Percentiles rank a stretch among this genome's conserved stretches.
These are phyloP conservation scores for Phaenicophaeus curvirostris DNA, from an alignment of 2,797 vertebrate species.

Conservation along the genomic window DNA sequence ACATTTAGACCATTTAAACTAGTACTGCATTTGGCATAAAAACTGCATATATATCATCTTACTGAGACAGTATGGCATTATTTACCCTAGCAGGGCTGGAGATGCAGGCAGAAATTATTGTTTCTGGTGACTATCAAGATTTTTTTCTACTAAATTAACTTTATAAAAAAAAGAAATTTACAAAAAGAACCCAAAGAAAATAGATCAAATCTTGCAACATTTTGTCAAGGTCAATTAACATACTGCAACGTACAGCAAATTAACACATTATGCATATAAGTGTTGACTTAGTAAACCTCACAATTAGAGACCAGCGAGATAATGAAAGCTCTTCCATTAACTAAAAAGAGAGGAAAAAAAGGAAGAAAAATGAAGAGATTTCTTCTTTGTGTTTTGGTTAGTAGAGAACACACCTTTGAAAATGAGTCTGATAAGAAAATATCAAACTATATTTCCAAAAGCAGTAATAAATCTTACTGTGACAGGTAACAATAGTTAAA, in stretches of 20 bases:
- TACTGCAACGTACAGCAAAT: not conserved
- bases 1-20: not conserved
- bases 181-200: not conserved
- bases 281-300: not conserved
- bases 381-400: not conserved
- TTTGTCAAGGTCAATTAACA: not conserved
- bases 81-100: not conserved
- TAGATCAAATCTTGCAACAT: not conserved
- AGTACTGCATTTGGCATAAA: not conserved
- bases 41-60: not conserved
- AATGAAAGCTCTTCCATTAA: not conserved
- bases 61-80: fast-evolving
- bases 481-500: not conserved
- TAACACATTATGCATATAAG: not conserved
- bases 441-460: not conserved
- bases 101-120: not conserved
- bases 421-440: not conserved
- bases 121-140: not conserved
- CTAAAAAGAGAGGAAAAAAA: not conserved
- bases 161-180: not conserved
- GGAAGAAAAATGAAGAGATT: not conserved
- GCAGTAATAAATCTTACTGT: not conserved
- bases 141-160: not conserved
- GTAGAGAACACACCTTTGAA: not conserved
- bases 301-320: not conserved